Base-by-base conservation (phyloP, 2,888 invertebrate genomes). In the Fabriciana adippe region DNA sequence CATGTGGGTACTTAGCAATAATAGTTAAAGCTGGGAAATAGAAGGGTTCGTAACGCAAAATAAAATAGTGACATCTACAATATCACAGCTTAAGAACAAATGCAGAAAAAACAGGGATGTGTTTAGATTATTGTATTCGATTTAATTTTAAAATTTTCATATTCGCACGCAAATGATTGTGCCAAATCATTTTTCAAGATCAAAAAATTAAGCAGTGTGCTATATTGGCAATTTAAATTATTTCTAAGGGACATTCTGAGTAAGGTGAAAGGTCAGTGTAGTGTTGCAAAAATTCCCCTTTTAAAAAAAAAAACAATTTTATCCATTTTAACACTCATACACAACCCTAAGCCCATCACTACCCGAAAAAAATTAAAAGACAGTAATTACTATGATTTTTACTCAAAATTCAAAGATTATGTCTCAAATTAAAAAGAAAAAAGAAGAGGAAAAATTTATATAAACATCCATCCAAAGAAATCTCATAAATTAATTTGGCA, bases 361-460 rank as follows among this genome's bases (percentile, higher is more conserved):
- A 73, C 55, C 73, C 67, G 55, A 62, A 35, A 67, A 55, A 68
- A 69, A 66, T 72, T 75, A 82, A 78, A 80, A 74, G 75, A 73
- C 78, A 80, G 78, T 81, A 79, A 76, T 71, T 76, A 79, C 83
- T 82, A 82, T 74, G 79, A 74, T 75, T 77, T 76, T 70, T 67
- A 71, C 74, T 74, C 69, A 68, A 55, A 70, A 73, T 82, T 79
- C 85, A 82, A 84, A 85, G 86, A 84, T 84, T 82, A 81, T 79
- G 82, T 81, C 76, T 74, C 67, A 53, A 66, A 67, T 69, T 8
- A 35, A 54, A 48, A 59, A n/a, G 3, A 51, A 50, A 31, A 47
- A 48, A 48, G 31, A 55, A 55, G 6, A 31, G 48, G 5, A 45
- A 53, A 16, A 16, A 53, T 1, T 45, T 13, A 51, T 21, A 48